phyloP scores from a whole-genome alignment of 1,140 invertebrate genomes.

The Myzus persicae region DNA sequence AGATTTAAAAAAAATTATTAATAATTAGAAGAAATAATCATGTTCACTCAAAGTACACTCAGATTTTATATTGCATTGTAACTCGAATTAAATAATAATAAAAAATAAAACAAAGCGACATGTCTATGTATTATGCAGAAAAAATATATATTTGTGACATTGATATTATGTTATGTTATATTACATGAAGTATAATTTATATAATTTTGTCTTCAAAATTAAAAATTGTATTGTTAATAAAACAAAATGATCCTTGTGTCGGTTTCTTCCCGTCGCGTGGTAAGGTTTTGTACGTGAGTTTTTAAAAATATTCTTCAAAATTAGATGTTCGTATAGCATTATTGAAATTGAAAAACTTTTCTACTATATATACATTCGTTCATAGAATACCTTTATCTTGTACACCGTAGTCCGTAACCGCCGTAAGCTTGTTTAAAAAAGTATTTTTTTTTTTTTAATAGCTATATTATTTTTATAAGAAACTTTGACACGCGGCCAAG shows the following conservation, averaged over 20 bases:
- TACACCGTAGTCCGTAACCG: not conserved
- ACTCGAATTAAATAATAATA: too few relatives aligned
- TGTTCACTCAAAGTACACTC: too few relatives aligned
- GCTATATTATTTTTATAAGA: not conserved
- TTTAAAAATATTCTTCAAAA: not conserved
- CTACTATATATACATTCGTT: not conserved
- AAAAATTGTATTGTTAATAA: not conserved
- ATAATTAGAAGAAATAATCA: too few relatives aligned
- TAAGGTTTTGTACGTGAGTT: not conserved
- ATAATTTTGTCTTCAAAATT: not conserved
- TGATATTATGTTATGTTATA: not conserved
- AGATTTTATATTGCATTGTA: too few relatives aligned
- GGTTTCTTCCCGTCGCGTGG: not conserved
- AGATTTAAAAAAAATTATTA: too few relatives aligned
- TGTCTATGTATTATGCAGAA: too few relatives aligned
- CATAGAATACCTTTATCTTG: not conserved
- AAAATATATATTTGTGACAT: too few relatives aligned
- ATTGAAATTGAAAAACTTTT: constrained; percentile 49
- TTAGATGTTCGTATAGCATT: not conserved
- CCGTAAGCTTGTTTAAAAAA: not conserved
- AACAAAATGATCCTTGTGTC: not conserved
- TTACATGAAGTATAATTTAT: not conserved
- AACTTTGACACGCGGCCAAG: not conserved
- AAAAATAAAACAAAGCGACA: too few relatives aligned
- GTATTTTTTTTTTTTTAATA: constrained; percentile 11